Evolutionary conservation across 2,797 vertebrate species (phyloP), one percentile per base, ranked within the genome.

Genomic region (Aplochiton taeniatus): DNA sequence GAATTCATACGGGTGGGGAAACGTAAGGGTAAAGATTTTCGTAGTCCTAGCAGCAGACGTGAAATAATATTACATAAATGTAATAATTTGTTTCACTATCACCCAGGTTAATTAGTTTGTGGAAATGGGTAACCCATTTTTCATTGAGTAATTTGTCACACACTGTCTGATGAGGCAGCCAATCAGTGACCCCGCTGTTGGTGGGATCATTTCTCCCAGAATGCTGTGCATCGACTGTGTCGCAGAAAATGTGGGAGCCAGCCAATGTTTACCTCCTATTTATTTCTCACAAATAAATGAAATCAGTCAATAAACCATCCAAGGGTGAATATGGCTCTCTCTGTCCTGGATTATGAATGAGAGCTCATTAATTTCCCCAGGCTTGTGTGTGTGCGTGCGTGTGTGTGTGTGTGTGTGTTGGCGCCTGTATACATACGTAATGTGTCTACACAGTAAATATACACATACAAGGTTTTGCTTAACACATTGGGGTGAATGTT

Each of bases 61-160:
- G 95, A 95, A 95, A 95, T 95, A 94, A 96, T 95, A 97, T 96
- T 95, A 96, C 93, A 96, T 95, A 96, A 97, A 96, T 95, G 95
- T 95, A 95, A 95, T 95, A 94, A 96, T 97, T 96, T 95, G 95
- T 95, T 94, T 96, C 95, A 95, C 94, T 95, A 95, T 95, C 93
- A 95, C 92, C 90, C 94, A 92, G 94, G 94, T 96, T 97, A 97
- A 97, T 97, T 96, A 96, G 94, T 96, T 96, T 96, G 95, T 95
- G 95, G 94, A 95, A 96, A 95, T 92, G 94, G 94, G 93, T 93
- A 95, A 96, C 94, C 94, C 93, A 94, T 95, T 96, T 95, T 94
- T 96, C 93, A 95, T 96, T 97, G 97, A 93, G 90, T 96, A 93
- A 96, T 98, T 98, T 95, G 96, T 96, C 96, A 97, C 95, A 95